Evolutionary conservation across 2,888 invertebrate genomes (phyloP).

Genomic region (Diarsia mendica): DNA sequence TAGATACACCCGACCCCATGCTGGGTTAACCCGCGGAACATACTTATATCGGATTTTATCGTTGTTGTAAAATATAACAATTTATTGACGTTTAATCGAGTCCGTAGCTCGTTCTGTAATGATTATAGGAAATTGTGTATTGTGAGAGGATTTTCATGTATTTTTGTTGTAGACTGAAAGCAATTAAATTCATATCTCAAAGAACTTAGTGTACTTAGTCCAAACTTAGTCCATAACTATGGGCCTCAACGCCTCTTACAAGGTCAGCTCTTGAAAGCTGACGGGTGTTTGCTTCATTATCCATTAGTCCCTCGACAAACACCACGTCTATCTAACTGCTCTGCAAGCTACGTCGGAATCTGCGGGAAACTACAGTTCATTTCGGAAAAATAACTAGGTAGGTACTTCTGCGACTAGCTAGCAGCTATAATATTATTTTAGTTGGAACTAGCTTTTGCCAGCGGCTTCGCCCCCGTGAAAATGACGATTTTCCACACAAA

Average conservation of each 20-base stretch:
- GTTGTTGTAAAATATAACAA: slow-evolving; percentile 62
- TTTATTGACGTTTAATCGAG: slow-evolving; percentile 58
- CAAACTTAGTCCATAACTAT: neutral
- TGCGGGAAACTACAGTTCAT: neutral
- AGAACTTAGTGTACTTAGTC: neutral
- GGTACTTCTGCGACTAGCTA: no score
- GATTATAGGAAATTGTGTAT: slow-evolving; percentile 43
- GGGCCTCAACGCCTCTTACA: neutral
- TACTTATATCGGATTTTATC: slow-evolving; percentile 61
- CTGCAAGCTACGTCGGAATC: neutral
- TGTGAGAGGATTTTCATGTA: slow-evolving; percentile 37
- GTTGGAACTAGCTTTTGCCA: no score
- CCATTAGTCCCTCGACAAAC: no score
- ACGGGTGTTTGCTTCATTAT: no score
- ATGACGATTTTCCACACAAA: no score
- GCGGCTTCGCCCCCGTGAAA: no score
- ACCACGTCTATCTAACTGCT: no score
- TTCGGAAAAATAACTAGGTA: no score
- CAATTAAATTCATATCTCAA: neutral
- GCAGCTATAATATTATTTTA: no score
- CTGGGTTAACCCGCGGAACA: slow-evolving; percentile 51
- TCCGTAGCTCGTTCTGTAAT: slow-evolving; percentile 41
- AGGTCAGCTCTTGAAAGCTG: no score
- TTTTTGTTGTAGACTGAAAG: neutral
- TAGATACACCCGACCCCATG: slow-evolving; percentile 50